A percentile compares a stretch with the other conserved stretches of the same genome.
Evolutionary conservation across 1,140 invertebrate genomes (phyloP).

Genomic region (Phymorhynchus buccinoides): DNA sequence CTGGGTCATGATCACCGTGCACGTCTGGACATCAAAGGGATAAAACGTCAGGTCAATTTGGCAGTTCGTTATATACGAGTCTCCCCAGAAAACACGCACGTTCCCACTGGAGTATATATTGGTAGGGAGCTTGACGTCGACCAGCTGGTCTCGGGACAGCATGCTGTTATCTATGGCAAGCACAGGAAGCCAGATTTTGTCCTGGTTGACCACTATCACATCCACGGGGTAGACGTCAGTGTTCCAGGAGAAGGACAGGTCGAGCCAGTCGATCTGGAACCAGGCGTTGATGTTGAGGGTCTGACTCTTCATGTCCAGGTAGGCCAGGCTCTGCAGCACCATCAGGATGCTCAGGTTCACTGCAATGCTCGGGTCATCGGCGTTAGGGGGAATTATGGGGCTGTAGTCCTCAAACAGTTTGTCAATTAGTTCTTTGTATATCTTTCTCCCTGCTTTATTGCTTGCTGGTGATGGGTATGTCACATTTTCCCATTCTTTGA

Average conservation of each 20-base stretch:
- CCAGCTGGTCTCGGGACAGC: neutral
- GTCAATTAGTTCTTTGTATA: neutral
- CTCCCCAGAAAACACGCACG: neutral
- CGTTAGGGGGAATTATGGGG: neutral
- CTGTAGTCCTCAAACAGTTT: neutral
- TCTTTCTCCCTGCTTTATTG: neutral
- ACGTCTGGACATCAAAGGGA: neutral
- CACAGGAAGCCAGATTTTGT: neutral
- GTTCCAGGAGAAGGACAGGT: neutral
- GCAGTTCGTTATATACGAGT: neutral
- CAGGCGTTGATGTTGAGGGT: neutral
- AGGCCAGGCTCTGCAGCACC: neutral
- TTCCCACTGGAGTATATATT: neutral
- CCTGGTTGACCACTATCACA: neutral
- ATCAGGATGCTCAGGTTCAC: neutral
- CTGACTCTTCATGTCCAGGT: slow-evolving; percentile 26
- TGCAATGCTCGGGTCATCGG: neutral
- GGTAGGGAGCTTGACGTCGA: neutral
- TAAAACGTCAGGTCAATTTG: neutral
- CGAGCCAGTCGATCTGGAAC: neutral
- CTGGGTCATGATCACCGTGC: neutral
- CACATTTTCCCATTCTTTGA: too few relatives aligned
- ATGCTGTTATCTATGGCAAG: neutral
- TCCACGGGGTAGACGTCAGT: neutral
- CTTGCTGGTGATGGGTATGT: too few relatives aligned